phyloP scores from a whole-genome alignment of 2,888 invertebrate species.

The Keiferia lycopersicella region DNA sequence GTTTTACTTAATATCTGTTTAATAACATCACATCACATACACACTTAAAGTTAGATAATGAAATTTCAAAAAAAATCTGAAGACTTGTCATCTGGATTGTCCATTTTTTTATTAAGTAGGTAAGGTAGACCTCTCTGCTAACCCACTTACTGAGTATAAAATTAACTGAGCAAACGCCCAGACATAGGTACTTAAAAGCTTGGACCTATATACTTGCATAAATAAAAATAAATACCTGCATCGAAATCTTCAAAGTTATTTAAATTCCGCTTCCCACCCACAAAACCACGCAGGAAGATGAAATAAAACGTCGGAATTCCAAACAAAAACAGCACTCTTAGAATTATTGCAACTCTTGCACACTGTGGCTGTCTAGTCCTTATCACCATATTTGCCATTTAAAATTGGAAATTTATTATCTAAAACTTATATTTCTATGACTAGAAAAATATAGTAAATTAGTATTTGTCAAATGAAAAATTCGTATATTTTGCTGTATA shows the following conservation, averaged over 20 bases:
- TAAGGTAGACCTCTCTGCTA: too few species aligned
- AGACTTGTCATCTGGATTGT: too few species aligned
- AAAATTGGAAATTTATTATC: conserved; percentile 36
- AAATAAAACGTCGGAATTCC: conserved; percentile 61
- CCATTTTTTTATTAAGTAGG: too few species aligned
- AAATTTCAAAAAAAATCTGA: too few species aligned
- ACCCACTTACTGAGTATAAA: too few species aligned
- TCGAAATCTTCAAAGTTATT: not conserved
- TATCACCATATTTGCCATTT: conserved; percentile 73
- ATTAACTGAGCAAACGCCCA: too few species aligned
- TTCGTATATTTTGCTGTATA: conserved; percentile 63
- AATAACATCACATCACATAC: too few species aligned
- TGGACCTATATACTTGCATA: not conserved
- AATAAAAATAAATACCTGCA: conserved; percentile 25
- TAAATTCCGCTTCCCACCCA: not conserved
- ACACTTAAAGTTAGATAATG: too few species aligned
- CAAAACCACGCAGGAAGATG: conserved; percentile 34
- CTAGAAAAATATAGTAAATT: conserved; percentile 33
- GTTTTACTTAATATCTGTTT: too few species aligned
- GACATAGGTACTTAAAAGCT: too few species aligned
- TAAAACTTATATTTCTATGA: conserved; percentile 36
- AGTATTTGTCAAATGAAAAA: conserved; percentile 69
- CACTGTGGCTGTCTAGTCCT: conserved; percentile 63
- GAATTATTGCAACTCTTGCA: conserved; percentile 50
- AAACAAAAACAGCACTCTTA: conserved; percentile 62